These are phyloP conservation scores for Agriopis marginaria DNA, from an alignment of 2,888 invertebrate species.

Conservation along the genomic window DNA sequence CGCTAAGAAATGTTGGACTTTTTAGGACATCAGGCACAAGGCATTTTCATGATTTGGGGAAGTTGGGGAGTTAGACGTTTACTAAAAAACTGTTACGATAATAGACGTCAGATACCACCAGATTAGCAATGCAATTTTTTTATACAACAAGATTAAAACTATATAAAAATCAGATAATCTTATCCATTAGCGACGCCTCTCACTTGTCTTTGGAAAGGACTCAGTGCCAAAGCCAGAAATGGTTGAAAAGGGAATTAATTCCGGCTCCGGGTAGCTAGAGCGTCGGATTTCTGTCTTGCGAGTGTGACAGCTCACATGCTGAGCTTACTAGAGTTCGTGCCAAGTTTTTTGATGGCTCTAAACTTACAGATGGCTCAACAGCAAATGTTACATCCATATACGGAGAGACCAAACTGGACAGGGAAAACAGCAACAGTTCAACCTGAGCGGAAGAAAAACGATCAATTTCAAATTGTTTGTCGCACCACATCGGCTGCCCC, in stretches of 20 bases:
- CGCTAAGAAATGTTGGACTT: no score
- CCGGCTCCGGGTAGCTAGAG: constrained; percentile 10
- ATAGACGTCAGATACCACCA: no score
- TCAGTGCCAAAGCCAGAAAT: constrained; percentile 5
- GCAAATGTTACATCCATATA: not conserved
- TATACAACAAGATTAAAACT: not conserved
- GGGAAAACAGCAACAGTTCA: not conserved
- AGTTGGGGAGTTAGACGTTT: no score
- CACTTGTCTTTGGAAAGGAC: not conserved
- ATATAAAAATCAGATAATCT: not conserved
- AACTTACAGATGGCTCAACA: not conserved
- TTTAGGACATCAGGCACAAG: no score
- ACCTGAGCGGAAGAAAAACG: not conserved
- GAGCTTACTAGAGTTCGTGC: constrained; percentile 6
- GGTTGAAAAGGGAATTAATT: constrained; percentile 22
- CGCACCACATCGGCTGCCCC: no score
- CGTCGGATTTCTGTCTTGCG: constrained; percentile 23
- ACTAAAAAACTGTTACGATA: no score
- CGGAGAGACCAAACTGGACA: not conserved
- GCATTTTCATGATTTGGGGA: no score
- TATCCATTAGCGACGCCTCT: not conserved
- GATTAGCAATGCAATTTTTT: no score
- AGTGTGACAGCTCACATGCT: constrained; percentile 27
- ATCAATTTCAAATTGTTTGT: no score
- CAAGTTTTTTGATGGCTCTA: not conserved